Evolutionary conservation across 2,888 invertebrate species (phyloP).

Genomic region (Mystacides longicornis): DNA sequence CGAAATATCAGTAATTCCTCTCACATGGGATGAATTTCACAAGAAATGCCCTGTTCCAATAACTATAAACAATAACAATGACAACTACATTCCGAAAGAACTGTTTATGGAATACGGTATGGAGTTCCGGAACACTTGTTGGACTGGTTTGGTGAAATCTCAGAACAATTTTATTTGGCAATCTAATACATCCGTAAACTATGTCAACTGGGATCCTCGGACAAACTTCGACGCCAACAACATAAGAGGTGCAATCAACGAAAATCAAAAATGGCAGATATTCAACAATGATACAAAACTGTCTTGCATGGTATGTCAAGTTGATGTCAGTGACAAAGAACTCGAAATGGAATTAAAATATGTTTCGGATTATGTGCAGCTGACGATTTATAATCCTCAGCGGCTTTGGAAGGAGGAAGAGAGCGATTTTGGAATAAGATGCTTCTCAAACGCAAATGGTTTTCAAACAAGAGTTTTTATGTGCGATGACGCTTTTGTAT

Average conservation of each 20-base stretch:
- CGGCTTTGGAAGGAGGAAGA: slow-evolving; percentile 45
- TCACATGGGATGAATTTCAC: slow-evolving; percentile 19
- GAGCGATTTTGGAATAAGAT: slow-evolving; percentile 47
- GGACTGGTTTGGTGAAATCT: slow-evolving; percentile 34
- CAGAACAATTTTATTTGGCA: slow-evolving; percentile 32
- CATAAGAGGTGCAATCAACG: slow-evolving; percentile 19
- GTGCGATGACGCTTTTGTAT: slow-evolving; percentile 36
- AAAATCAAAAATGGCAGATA: slow-evolving; percentile 17
- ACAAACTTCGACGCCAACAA: slow-evolving; percentile 11
- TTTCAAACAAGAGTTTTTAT: slow-evolving; percentile 43
- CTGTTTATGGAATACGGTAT: slow-evolving; percentile 10
- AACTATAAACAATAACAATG: slow-evolving; percentile 18
- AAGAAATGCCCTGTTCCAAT: slow-evolving; percentile 18
- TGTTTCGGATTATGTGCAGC: slow-evolving; percentile 32
- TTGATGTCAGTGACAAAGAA: slow-evolving; percentile 33
- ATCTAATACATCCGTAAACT: slow-evolving; percentile 31
- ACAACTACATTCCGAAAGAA: slow-evolving; percentile 20
- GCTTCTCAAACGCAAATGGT: slow-evolving; percentile 54
- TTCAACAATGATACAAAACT: slow-evolving; percentile 30
- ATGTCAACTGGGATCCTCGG: slow-evolving; percentile 20
- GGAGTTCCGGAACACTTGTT: slow-evolving; percentile 17
- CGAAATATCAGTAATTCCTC: slow-evolving; percentile 5
- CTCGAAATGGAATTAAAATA: slow-evolving; percentile 29
- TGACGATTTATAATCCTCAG: slow-evolving; percentile 51
- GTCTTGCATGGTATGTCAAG: slow-evolving; percentile 41